These are phyloP conservation scores for Drosophila anceps DNA, from an alignment of 2,888 invertebrate genomes.

Conservation along the genomic window DNA sequence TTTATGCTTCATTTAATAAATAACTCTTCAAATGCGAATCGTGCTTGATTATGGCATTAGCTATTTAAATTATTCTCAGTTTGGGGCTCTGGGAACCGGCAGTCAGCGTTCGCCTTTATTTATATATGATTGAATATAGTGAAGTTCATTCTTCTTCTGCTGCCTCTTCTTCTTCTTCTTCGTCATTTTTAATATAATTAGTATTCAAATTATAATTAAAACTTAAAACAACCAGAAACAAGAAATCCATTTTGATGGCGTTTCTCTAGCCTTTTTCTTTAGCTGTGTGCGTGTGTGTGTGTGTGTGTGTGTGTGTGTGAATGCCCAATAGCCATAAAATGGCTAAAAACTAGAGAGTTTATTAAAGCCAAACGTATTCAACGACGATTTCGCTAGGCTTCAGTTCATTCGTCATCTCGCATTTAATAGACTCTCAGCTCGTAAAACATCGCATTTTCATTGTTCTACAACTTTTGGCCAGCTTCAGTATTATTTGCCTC, in stretches of 20 bases:
- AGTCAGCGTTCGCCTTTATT: constrained; percentile 2
- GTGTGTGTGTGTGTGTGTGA: no score
- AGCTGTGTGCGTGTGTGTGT: no score
- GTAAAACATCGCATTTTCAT: neutral
- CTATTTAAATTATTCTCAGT: constrained; percentile 20
- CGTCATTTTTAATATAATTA: constrained; percentile 44
- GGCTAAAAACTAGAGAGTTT: constrained; percentile 19
- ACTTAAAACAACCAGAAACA: constrained; percentile 37
- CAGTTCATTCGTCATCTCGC: neutral
- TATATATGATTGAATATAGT: neutral
- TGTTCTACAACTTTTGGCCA: neutral
- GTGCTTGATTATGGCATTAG: constrained; percentile 45
- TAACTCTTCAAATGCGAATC: constrained; percentile 49
- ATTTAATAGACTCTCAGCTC: constrained; percentile 3
- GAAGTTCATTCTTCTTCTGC: constrained; percentile 3
- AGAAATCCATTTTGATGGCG: constrained; percentile 22
- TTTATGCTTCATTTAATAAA: constrained; percentile 59
- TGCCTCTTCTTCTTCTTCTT: neutral
- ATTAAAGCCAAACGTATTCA: constrained; percentile 2
- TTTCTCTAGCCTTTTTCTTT: constrained; percentile 16
- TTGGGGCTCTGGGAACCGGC: neutral
- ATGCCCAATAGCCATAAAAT: constrained; percentile 20
- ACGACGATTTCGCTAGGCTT: constrained; percentile 1
- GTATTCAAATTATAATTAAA: constrained; percentile 54
- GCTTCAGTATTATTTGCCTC: neutral